phyloP scores from a whole-genome alignment of 2,797 vertebrate species.

The Anableps anableps region DNA sequence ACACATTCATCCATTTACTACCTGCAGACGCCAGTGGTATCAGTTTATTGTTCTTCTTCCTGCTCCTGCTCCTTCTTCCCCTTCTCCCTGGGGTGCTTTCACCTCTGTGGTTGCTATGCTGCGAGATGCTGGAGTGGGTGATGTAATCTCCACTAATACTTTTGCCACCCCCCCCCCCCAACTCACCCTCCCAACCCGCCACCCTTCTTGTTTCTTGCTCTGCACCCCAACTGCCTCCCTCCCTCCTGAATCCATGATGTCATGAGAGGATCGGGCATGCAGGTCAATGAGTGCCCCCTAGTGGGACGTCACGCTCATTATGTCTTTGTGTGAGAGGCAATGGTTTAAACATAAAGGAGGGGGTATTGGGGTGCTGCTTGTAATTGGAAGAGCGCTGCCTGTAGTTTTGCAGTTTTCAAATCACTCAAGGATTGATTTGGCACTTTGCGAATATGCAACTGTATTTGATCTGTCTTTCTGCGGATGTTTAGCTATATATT shows the following conservation, averaged over 20 bases:
- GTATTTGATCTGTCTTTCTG: slow-evolving; percentile 39
- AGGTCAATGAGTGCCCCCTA: slow-evolving; percentile 75
- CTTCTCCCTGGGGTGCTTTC: slow-evolving; percentile 71
- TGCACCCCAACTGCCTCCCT: slow-evolving; percentile 49
- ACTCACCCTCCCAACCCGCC: slow-evolving; percentile 3
- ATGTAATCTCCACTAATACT: slow-evolving; percentile 92
- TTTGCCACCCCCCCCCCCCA: slow-evolving; percentile 51
- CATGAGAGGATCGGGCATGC: slow-evolving; percentile 62
- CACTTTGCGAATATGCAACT: slow-evolving; percentile 12
- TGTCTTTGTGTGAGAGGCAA: slow-evolving; percentile 65
- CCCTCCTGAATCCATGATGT: slow-evolving; percentile 69
- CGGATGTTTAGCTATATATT: slow-evolving; percentile 37
- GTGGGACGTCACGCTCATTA: slow-evolving; percentile 70
- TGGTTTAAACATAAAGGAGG: slow-evolving; percentile 52
- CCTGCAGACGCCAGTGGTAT: slow-evolving; percentile 56
- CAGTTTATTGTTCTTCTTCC: slow-evolving; percentile 62
- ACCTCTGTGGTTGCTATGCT: slow-evolving; percentile 84
- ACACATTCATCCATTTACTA: slow-evolving; percentile 25
- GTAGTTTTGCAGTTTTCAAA: slow-evolving; percentile 34
- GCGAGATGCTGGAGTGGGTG: slow-evolving; percentile 79
- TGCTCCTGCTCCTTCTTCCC: slow-evolving; percentile 38
- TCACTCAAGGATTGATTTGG: slow-evolving; percentile 35
- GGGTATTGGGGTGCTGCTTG: slow-evolving; percentile 2
- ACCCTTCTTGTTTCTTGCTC: slow-evolving; percentile 25
- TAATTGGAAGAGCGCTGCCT: slow-evolving; percentile 35